Conservation (phyloP, 2,888 invertebrate genomes). For the Drosophila stalkeri region DNA sequence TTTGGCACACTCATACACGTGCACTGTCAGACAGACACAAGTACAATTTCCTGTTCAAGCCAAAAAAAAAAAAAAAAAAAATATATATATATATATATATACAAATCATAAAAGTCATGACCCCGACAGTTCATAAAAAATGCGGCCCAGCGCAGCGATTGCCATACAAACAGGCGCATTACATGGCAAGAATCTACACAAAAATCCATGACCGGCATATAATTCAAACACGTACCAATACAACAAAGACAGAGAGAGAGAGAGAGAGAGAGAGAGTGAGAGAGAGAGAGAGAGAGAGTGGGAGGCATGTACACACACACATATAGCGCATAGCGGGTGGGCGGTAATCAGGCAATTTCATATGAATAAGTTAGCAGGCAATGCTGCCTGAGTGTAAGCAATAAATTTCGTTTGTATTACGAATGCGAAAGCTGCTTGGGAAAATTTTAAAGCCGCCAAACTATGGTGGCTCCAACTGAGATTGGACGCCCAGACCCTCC, state of each 20-base stretch:
- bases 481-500: conserved; percentile 35
- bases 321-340: conserved; percentile 24
- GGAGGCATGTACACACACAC: neutral
- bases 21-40: conserved; percentile 17
- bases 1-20: conserved; percentile 14
- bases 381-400: conserved; percentile 69
- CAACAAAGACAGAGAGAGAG: conserved; percentile 17
- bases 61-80: too few species aligned
- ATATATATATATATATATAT: too few species aligned
- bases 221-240: conserved; percentile 78
- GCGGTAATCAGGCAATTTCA: conserved; percentile 79
- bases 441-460: conserved; percentile 76
- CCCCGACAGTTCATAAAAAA: conserved; percentile 74
- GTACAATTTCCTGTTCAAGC: conserved; percentile 51
- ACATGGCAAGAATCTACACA: conserved; percentile 47
- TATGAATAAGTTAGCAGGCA: conserved; percentile 78
- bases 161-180: conserved; percentile 77
- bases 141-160: conserved; percentile 75
- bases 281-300: neutral
- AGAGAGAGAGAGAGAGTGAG: conserved; percentile 14
- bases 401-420: conserved; percentile 77
- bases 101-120: conserved; percentile 77
- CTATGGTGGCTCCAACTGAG: conserved; percentile 69
- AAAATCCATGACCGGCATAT: conserved; percentile 73
- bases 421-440: conserved; percentile 67